Conservation (phyloP, 2,113 vertebrate genomes). For the Campylomormyrus numenius region DNA sequence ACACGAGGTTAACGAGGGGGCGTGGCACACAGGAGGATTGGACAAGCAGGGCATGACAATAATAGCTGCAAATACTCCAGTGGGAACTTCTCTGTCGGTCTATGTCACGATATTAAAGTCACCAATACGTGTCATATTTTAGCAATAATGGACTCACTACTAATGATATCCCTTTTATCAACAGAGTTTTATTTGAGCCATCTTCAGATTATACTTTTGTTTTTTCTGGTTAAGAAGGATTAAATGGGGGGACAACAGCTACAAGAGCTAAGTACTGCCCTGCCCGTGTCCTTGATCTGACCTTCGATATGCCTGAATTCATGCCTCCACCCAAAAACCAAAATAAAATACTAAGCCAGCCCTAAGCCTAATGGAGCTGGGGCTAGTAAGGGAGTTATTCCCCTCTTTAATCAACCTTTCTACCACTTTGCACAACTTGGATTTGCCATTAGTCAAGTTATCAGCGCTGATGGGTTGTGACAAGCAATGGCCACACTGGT, state of each 20-base stretch:
- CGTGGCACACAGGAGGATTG: no score
- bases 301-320: not conserved
- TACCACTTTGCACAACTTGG: constrained; percentile 56
- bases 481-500: constrained; percentile 57
- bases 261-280: not conserved
- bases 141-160: not conserved
- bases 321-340: not conserved
- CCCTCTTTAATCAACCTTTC: constrained; percentile 44
- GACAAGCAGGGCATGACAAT: no score
- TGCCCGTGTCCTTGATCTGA: not conserved
- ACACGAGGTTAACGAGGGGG: no score
- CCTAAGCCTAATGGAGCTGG: constrained; percentile 47
- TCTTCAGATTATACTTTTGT: not conserved
- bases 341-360: constrained; percentile 18
- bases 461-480: constrained; percentile 65
- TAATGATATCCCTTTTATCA: not conserved
- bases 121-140: not conserved
- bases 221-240: not conserved
- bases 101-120: not conserved
- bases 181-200: not conserved
- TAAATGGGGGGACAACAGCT: not conserved
- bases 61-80: not conserved
- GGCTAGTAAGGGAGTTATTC: not conserved
- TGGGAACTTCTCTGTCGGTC: not conserved
- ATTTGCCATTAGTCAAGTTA: constrained; percentile 59